Evolutionary conservation across 2,113 vertebrate species (phyloP).

Genomic region (Zosterops hypoxanthus): DNA sequence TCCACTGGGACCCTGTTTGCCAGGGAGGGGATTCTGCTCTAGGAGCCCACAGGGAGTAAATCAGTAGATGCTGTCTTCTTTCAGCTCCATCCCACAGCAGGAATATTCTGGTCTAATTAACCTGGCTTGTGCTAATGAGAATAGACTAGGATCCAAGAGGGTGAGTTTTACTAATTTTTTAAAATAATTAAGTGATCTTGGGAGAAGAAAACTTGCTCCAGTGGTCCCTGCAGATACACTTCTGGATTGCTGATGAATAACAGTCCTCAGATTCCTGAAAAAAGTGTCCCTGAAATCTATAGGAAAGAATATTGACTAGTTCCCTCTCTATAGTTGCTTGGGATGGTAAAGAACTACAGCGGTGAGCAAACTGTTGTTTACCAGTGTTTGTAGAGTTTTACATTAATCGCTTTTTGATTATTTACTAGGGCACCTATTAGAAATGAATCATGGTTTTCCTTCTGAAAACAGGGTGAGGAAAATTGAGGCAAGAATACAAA

Average conservation of each 20-base stretch:
- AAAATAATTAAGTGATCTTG: neutral
- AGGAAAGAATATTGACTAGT: neutral
- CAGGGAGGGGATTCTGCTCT: neutral
- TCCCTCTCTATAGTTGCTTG: neutral
- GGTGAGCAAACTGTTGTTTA: neutral
- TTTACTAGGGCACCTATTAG: neutral
- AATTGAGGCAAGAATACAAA: neutral
- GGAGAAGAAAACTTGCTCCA: neutral
- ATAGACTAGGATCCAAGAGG: neutral
- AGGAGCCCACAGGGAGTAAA: neutral
- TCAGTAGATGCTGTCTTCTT: neutral
- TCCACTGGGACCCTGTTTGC: fast-evolving
- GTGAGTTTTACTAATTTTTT: neutral
- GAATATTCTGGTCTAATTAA: neutral
- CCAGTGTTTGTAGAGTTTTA: neutral
- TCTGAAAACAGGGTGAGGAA: neutral
- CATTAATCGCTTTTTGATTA: neutral
- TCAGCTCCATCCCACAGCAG: neutral
- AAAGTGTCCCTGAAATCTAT: neutral
- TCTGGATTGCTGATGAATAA: neutral
- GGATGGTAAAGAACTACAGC: neutral
- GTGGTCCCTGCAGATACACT: neutral
- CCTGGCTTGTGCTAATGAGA: neutral
- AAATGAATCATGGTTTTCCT: constrained; percentile 18
- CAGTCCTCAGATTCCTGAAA: neutral